These are phyloP conservation scores for Hipposideros armiger DNA, from an alignment of 2,113 vertebrate species.

Conservation along the genomic window DNA sequence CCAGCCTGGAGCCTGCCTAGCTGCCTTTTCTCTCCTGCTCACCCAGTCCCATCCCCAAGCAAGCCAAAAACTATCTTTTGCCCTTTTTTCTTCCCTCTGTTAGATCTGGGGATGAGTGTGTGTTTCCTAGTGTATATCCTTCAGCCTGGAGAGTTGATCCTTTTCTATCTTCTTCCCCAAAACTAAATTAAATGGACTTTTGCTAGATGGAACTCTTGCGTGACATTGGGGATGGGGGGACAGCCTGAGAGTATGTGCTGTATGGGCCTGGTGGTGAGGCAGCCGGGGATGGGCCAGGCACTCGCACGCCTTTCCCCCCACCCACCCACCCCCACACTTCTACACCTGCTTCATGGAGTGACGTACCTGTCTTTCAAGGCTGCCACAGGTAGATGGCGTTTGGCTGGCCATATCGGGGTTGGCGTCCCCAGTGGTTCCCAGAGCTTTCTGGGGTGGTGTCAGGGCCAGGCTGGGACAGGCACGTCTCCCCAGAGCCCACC, in stretches of 20 bases:
- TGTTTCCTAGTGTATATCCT: not conserved
- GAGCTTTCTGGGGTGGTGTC: not conserved
- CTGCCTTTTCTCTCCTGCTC: not conserved
- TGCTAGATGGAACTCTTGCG: not conserved
- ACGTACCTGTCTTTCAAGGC: not conserved
- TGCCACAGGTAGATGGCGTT: not conserved
- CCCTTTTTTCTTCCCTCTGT: not conserved
- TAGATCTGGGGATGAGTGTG: not conserved
- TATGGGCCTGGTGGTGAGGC: not conserved
- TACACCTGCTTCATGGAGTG: rapidly evolving
- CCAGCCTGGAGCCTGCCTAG: not conserved
- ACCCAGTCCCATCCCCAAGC: not conserved
- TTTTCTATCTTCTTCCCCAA: not conserved
- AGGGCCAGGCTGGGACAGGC: not conserved
- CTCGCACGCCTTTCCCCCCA: not conserved
- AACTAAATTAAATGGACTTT: not conserved
- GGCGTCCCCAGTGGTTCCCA: not conserved
- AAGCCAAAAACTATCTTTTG: not conserved
- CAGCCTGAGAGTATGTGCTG: not conserved
- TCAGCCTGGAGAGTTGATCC: not conserved
- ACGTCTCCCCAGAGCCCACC: not conserved
- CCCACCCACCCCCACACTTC: too few species aligned
- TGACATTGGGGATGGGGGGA: not conserved
- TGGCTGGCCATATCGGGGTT: too few species aligned
- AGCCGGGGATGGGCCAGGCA: not conserved